phyloP scores from a whole-genome alignment of 2,797 vertebrate genomes.

The Podargus strigoides region DNA sequence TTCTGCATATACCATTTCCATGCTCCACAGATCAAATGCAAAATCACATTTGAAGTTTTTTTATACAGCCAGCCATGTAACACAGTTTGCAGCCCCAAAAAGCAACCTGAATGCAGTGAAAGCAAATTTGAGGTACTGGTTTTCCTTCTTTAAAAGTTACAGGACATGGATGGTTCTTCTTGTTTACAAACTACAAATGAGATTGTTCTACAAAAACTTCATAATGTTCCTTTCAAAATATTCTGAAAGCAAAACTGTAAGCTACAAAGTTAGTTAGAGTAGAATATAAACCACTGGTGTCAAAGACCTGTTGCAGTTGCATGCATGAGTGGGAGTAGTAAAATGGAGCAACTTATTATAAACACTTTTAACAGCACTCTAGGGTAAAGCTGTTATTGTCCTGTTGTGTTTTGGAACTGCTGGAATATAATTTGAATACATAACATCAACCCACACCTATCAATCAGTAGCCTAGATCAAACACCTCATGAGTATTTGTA shows the following conservation, averaged over 20 bases:
- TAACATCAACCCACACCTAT: neutral
- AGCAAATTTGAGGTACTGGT: neutral
- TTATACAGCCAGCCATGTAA: neutral
- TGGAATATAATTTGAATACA: slow-evolving; percentile 15
- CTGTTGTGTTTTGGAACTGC: neutral
- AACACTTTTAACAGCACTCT: slow-evolving; percentile 8
- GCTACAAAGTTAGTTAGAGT: neutral
- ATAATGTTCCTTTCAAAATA: neutral
- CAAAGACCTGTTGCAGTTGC: slow-evolving; percentile 10
- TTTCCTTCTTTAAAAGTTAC: neutral
- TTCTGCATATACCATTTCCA: neutral
- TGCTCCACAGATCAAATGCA: neutral
- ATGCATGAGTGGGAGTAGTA: slow-evolving; percentile 5
- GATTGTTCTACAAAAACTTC: neutral
- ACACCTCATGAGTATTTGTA: neutral
- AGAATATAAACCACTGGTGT: neutral
- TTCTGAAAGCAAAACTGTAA: neutral
- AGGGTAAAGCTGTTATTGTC: neutral
- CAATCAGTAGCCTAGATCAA: slow-evolving; percentile 5
- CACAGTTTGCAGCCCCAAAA: neutral
- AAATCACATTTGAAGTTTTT: neutral
- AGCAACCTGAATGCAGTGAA: neutral
- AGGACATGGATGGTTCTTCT: neutral
- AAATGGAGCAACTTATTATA: slow-evolving; percentile 21
- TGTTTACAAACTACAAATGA: neutral